Evolutionary conservation across 2,888 invertebrate genomes (phyloP).

Genomic region (Caenorhabditis sp.): DNA sequence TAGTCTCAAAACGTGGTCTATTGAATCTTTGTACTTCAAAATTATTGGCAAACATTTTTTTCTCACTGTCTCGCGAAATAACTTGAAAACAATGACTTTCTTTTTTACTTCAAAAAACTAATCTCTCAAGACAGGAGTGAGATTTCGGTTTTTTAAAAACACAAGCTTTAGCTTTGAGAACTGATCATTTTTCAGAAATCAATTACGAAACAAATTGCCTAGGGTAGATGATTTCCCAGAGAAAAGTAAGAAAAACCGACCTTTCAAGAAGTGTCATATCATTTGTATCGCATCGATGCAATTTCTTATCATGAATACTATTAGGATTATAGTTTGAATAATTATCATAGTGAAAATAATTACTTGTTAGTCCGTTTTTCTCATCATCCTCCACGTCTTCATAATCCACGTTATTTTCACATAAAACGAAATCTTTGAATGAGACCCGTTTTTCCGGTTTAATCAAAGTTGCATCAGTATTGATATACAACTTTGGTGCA

Average conservation of each 20-base stretch:
- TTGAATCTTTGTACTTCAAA: too few species aligned
- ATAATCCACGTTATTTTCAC: background rate
- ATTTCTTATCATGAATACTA: constrained; percentile 29
- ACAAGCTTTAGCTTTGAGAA: too few species aligned
- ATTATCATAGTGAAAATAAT: background rate
- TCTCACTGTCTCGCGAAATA: too few species aligned
- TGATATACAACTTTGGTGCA: constrained; percentile 24
- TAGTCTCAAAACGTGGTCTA: too few species aligned
- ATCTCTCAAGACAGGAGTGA: too few species aligned
- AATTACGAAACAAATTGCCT: too few species aligned
- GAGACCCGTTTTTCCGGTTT: constrained; percentile 44
- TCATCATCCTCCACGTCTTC: background rate
- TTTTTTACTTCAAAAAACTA: too few species aligned
- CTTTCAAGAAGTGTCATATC: constrained; percentile 34
- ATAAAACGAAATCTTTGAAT: constrained; percentile 32
- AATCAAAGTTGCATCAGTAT: constrained; percentile 14
- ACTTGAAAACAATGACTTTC: too few species aligned
- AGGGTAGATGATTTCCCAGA: too few species aligned
- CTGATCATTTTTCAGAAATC: too few species aligned
- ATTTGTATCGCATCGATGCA: constrained; percentile 38
- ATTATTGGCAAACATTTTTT: too few species aligned
- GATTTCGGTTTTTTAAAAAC: too few species aligned
- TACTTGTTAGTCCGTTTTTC: background rate
- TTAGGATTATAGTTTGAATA: constrained; percentile 16
- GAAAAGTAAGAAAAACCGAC: constrained; percentile 3